These are phyloP conservation scores for Hypomesus transpacificus DNA, from an alignment of 2,113 vertebrate genomes.

Conservation along the genomic window DNA sequence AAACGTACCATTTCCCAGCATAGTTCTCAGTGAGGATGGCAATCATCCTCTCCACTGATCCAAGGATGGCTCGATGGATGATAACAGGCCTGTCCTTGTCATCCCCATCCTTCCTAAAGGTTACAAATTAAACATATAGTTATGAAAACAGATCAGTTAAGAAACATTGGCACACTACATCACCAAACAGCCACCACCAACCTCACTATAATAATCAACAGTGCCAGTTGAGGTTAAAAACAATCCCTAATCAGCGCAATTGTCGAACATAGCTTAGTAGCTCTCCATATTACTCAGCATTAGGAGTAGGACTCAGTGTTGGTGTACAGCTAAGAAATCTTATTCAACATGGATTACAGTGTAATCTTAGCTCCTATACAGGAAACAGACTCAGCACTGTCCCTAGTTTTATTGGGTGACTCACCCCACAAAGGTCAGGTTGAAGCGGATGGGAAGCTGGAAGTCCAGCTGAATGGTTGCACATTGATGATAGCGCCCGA, in stretches of 20 bases:
- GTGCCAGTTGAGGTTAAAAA: no score
- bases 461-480: constrained; percentile 96
- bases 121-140: neutral
- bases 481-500: constrained; percentile 92
- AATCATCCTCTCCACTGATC: constrained; percentile 94
- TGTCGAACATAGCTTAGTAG: neutral
- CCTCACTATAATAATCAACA: neutral
- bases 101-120: constrained; percentile 83
- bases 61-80: constrained; percentile 90
- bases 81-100: constrained; percentile 88
- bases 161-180: neutral
- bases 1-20: constrained; percentile 87
- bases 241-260: neutral
- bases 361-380: neutral
- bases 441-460: constrained; percentile 89
- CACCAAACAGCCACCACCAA: neutral
- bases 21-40: constrained; percentile 94
- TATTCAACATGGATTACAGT: neutral
- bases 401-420: constrained; percentile 48
- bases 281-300: neutral
- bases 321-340: neutral
- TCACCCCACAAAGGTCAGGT: constrained; percentile 91
- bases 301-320: neutral
- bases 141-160: neutral
- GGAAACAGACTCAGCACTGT: neutral